Base-by-base conservation (phyloP, 1,140 invertebrate genomes). In the Cryptotermes secundus region DNA sequence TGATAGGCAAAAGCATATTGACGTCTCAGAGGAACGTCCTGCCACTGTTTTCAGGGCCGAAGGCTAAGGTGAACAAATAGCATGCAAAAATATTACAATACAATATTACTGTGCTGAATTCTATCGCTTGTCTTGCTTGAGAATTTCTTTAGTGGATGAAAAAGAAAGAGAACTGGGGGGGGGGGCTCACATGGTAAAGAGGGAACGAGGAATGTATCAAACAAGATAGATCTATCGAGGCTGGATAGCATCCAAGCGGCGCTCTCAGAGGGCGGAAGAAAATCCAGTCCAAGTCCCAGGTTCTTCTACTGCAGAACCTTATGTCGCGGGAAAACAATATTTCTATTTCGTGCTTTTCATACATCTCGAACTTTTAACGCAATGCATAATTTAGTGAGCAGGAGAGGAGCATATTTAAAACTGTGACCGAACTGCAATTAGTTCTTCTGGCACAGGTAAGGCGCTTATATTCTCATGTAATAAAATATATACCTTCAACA, bases 201-300 rank as follows among this genome's bases (percentile, higher is more conserved):
- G 59, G 59, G 59, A 31, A 26, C 3, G 53, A 7, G 53, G 26
- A n/a, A 3, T 72, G 59, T 72, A 72, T 72, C n/a, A 72, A 31
- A 72, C 59, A 72, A 72, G 59, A 72, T 72, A 72, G 59, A 72
- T 72, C n/a, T 72, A 72, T 31, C 6, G 59, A 72, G 59, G 59
- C 59, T 72, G 59, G 59, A 26, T n/a, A 72, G 59, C 59, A 72
- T 72, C 59, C 59, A 72, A 72, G 59, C 31, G 59, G 31, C 59
- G 59, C 59, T 72, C 26, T 49, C 2, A 26, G 59, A 72, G 59
- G 59, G 59, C 31, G 59, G 59, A 72, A 72, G 59, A 72, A 31
- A 4, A 72, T 72, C 59, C 26, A 72, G 59, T 72, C 53, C 16
- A 14, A 59, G 53, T 59, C 59, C 14, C 4, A 49, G 4, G 19